Evolutionary conservation across 2,888 invertebrate genomes (phyloP).

Genomic region (Pomacea canaliculata): DNA sequence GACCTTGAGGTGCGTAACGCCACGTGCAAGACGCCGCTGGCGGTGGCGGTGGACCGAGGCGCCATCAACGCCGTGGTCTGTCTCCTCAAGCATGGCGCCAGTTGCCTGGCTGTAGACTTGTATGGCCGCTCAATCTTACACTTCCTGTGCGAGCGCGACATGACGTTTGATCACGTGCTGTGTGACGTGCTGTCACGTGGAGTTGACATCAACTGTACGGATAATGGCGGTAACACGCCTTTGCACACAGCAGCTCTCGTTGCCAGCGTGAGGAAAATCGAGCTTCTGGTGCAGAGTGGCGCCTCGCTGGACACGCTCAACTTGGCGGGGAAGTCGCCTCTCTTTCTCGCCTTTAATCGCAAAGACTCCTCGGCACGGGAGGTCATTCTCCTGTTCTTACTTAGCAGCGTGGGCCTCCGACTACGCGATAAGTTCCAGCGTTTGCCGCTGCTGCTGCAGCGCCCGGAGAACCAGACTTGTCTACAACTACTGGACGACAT

Average conservation of each 20-base stretch:
- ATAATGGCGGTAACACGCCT: conserved; percentile 22
- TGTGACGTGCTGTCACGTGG: conserved; percentile 18
- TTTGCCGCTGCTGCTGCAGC: conserved; percentile 12
- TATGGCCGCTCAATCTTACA: conserved; percentile 23
- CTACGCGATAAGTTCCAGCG: conserved; percentile 14
- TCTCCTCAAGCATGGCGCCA: conserved; percentile 18
- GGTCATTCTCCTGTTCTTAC: conserved; percentile 8
- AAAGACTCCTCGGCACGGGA: conserved; percentile 10
- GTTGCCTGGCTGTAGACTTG: conserved; percentile 16
- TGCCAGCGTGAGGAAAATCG: conserved; percentile 14
- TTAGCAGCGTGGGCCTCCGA: conserved; percentile 10
- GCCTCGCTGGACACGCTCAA: conserved; percentile 5
- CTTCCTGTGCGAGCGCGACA: conserved; percentile 23
- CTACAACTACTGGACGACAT: background rate
- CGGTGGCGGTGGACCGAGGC: conserved; percentile 24
- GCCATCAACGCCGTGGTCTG: conserved; percentile 17
- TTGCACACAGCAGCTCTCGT: conserved; percentile 24
- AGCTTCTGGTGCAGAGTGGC: conserved; percentile 4
- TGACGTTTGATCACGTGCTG: conserved; percentile 20
- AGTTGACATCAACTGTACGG: conserved; percentile 13
- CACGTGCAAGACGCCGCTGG: conserved; percentile 19
- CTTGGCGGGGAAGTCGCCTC: conserved; percentile 22
- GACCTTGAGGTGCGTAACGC: conserved; percentile 22
- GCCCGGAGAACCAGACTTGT: conserved; percentile 6
- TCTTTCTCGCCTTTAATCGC: conserved; percentile 20